Percentiles rank a stretch among this genome's conserved stretches.
These are phyloP conservation scores for Balearica regulorum DNA, from an alignment of 2,797 vertebrate species.

Conservation along the genomic window DNA sequence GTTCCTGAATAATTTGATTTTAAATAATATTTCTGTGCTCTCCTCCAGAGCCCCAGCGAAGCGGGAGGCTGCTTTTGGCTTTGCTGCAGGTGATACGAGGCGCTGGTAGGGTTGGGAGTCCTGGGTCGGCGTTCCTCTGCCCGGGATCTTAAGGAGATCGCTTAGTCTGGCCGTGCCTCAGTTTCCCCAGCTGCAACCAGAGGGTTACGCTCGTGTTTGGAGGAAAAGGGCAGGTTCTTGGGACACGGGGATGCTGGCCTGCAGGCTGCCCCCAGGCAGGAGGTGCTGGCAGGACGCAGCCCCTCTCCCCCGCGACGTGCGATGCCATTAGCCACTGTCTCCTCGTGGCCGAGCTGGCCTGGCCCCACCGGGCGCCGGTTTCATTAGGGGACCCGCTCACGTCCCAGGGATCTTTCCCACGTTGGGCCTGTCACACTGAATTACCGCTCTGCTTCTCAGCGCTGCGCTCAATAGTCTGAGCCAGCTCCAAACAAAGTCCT, in stretches of 20 bases:
- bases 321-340: accelerated
- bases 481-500: constrained; percentile 1
- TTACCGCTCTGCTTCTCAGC: constrained; percentile 9
- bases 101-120: background rate
- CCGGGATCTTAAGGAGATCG: too few relatives aligned
- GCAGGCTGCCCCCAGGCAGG: background rate
- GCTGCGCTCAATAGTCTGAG: background rate
- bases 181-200: background rate
- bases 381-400: constrained; percentile 73
- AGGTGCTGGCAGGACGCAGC: background rate
- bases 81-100: accelerated
- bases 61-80: background rate
- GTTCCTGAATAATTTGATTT: background rate
- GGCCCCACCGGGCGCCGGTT: background rate
- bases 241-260: background rate
- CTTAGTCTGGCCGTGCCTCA: background rate
- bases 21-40: background rate
- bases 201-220: accelerated
- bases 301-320: background rate
- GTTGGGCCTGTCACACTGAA: constrained; percentile 48
- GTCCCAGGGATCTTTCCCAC: constrained; percentile 74
- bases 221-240: background rate
- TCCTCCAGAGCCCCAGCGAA: background rate
- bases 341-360: background rate
- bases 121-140: too few relatives aligned